These are phyloP conservation scores for Sakesphorus luctuosus DNA, from an alignment of 2,113 vertebrate species.

Conservation along the genomic window DNA sequence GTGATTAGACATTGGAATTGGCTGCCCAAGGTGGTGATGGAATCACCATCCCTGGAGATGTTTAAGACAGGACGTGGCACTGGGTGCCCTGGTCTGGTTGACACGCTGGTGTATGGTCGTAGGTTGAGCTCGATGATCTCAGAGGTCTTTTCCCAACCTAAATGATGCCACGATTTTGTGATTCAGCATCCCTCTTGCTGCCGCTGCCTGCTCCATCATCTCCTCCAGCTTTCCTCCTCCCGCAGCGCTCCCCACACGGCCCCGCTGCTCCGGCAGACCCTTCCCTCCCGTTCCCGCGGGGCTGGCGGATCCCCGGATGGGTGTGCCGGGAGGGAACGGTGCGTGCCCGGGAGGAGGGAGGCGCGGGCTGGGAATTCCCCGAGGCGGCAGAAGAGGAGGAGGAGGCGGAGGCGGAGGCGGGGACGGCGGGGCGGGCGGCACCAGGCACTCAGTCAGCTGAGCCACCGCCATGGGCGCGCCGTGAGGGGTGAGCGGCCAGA, in stretches of 20 bases:
- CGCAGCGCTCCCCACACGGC: not conserved
- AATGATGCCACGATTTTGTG: not conserved
- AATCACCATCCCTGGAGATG: not conserved
- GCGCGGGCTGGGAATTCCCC: not conserved
- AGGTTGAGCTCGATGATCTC: not conserved
- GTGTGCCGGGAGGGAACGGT: rapidly evolving
- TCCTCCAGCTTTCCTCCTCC: too few species aligned
- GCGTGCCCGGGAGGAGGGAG: rapidly evolving
- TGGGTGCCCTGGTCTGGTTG: not conserved
- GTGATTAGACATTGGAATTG: not conserved
- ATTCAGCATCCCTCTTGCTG: not conserved
- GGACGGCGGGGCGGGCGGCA: not conserved
- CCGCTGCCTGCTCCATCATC: not conserved
- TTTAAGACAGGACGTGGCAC: not conserved
- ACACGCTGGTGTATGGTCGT: not conserved
- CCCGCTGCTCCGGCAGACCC: not conserved
- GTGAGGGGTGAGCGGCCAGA: not conserved
- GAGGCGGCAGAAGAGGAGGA: not conserved
- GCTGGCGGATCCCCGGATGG: too few species aligned
- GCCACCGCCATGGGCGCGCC: not conserved
- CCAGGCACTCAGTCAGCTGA: conserved; percentile 32
- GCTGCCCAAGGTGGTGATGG: not conserved
- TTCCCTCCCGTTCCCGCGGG: not conserved
- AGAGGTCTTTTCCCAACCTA: not conserved
- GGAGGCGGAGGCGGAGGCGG: not conserved